A percentile compares a stretch with the other conserved stretches of the same genome.
Evolutionary conservation across 2,113 vertebrate genomes (phyloP).

Genomic region (Telmatochromis brichardi): DNA sequence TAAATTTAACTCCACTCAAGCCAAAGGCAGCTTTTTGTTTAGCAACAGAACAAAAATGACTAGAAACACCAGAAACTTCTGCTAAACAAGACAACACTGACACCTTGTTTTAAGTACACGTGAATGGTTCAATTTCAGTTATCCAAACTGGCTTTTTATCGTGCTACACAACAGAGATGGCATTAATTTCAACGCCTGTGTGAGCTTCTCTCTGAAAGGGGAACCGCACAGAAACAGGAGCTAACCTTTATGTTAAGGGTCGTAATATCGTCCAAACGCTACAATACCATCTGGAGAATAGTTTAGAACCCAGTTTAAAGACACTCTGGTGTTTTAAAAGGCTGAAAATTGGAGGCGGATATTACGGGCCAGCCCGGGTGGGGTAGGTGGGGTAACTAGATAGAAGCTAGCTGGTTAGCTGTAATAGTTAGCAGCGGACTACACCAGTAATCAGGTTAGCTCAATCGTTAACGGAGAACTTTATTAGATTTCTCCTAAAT

Average conservation of each 20-base stretch:
- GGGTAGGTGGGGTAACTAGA: slow-evolving; percentile 41
- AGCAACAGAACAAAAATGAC: neutral
- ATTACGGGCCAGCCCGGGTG: slow-evolving; percentile 23
- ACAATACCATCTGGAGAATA: accelerated
- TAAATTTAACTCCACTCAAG: neutral
- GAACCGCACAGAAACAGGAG: neutral
- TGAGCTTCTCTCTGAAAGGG: neutral
- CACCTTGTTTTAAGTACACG: accelerated
- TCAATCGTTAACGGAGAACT: neutral
- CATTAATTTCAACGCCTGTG: no score
- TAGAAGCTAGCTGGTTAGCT: neutral
- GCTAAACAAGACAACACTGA: neutral
- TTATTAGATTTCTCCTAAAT: neutral
- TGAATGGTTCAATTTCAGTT: neutral
- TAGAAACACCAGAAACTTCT: neutral
- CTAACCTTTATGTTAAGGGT: neutral
- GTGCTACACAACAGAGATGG: neutral
- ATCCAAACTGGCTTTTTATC: neutral
- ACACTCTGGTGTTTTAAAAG: accelerated
- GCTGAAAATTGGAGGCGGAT: neutral
- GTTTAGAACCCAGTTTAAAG: accelerated
- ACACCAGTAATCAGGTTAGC: neutral
- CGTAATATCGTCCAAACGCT: neutral
- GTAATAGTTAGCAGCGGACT: neutral
- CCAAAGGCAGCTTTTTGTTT: neutral